phyloP scores from a whole-genome alignment of 2,113 vertebrate genomes.

The Forbesichthys agassizii region DNA sequence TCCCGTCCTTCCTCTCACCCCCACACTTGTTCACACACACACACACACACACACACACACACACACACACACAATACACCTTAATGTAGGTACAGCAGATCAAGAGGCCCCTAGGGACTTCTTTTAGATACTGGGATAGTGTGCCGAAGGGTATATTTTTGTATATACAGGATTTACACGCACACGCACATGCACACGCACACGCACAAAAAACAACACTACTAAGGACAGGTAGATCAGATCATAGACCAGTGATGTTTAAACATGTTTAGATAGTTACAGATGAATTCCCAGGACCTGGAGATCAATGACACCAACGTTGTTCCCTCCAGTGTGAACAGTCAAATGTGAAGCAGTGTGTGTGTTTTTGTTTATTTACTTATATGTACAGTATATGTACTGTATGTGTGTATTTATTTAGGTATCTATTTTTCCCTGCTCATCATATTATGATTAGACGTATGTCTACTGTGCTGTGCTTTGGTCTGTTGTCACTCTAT shows the following conservation, averaged over 20 bases:
- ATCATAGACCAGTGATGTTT: constrained; percentile 1
- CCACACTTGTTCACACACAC: background rate
- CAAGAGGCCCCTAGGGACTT: constrained; percentile 40
- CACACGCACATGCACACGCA: constrained; percentile 5
- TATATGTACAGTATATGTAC: too few species aligned
- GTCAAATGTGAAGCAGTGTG: background rate
- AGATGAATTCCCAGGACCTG: background rate
- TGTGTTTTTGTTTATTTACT: background rate
- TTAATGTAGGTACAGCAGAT: constrained; percentile 26
- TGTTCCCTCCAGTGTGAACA: background rate
- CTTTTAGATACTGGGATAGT: constrained; percentile 12
- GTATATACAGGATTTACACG: background rate
- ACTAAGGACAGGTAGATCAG: constrained; percentile 16
- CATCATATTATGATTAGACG: too few species aligned
- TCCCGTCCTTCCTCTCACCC: too few species aligned
- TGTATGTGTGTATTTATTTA: background rate
- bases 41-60: background rate
- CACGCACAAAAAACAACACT: constrained; percentile 8
- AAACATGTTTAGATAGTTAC: background rate
- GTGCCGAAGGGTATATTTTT: constrained; percentile 27
- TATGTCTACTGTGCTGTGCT: background rate
- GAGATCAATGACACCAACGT: too few species aligned
- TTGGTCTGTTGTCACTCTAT: background rate
- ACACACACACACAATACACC: background rate
- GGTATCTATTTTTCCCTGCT: background rate